Evolutionary conservation across 2,797 vertebrate genomes (phyloP).

Genomic region (Pelobates cultripes): DNA sequence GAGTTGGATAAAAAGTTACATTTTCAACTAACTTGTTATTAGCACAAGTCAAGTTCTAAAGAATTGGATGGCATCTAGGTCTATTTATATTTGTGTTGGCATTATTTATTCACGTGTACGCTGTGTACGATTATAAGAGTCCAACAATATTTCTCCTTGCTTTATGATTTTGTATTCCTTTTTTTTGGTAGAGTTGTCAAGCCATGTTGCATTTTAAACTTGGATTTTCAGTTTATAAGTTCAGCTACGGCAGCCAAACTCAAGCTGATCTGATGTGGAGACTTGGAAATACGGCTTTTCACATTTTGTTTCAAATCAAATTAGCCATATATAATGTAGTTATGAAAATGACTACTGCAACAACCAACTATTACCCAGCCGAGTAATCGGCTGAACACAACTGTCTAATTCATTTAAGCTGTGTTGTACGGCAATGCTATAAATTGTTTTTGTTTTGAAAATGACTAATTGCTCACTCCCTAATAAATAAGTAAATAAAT

Average conservation of each 20-base stretch:
- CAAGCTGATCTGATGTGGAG: constrained; percentile 16
- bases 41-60: too few relatives aligned
- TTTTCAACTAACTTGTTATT: too few relatives aligned
- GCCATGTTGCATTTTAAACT: constrained; percentile 17
- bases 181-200: constrained; percentile 23
- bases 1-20: too few relatives aligned
- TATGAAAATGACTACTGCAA: constrained; percentile 55
- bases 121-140: too few relatives aligned
- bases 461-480: neutral
- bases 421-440: constrained; percentile 29
- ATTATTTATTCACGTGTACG: too few relatives aligned
- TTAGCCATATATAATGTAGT: constrained; percentile 56
- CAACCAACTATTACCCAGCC: constrained; percentile 54
- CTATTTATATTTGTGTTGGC: too few relatives aligned
- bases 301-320: constrained; percentile 54
- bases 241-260: constrained; percentile 26
- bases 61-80: too few relatives aligned
- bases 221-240: constrained; percentile 10
- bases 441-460: constrained; percentile 11
- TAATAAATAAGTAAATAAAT: neutral
- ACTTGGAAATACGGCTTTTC: constrained; percentile 16
- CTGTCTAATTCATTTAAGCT: constrained; percentile 53
- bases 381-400: constrained; percentile 53
- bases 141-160: too few relatives aligned
- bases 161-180: too few relatives aligned